Conservation (phyloP, 2,113 vertebrate species). For the Malaclemys terrapin region DNA sequence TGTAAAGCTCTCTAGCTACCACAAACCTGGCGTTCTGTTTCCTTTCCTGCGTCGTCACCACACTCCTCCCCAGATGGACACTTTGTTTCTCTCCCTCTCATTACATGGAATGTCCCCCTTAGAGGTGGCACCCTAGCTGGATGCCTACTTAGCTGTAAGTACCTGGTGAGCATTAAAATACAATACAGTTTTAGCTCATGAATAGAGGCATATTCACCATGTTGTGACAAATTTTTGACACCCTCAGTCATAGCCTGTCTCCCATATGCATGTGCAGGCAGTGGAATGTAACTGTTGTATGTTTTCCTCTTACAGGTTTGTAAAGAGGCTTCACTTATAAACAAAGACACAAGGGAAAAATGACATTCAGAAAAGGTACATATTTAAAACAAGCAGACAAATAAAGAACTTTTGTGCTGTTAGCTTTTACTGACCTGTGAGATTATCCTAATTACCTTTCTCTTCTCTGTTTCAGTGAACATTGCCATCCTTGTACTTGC, state of each 20-base stretch:
- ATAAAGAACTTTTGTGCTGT: background rate
- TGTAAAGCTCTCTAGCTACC: too few species aligned
- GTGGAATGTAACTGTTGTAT: background rate
- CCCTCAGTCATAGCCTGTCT: background rate
- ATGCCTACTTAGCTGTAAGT: background rate
- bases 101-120: background rate
- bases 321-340: slow-evolving; percentile 8
- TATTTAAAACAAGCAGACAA: background rate
- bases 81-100: background rate
- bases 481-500: slow-evolving; percentile 89
- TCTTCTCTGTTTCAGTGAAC: slow-evolving; percentile 86
- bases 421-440: background rate
- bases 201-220: background rate
- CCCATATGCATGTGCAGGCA: background rate
- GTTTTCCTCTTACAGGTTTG: slow-evolving; percentile 54
- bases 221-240: background rate
- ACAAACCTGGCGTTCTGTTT: too few species aligned
- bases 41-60: too few species aligned
- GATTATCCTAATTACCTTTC: slow-evolving; percentile 27
- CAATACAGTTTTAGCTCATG: background rate
- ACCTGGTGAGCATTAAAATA: background rate
- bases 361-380: slow-evolving; percentile 90
- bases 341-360: slow-evolving; percentile 67
- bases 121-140: rapidly evolving
- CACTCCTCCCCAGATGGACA: background rate